Percentiles rank a stretch among this genome's conserved stretches.
Evolutionary conservation across 2,113 vertebrate species (phyloP).

Genomic region (Tringa solitaria): DNA sequence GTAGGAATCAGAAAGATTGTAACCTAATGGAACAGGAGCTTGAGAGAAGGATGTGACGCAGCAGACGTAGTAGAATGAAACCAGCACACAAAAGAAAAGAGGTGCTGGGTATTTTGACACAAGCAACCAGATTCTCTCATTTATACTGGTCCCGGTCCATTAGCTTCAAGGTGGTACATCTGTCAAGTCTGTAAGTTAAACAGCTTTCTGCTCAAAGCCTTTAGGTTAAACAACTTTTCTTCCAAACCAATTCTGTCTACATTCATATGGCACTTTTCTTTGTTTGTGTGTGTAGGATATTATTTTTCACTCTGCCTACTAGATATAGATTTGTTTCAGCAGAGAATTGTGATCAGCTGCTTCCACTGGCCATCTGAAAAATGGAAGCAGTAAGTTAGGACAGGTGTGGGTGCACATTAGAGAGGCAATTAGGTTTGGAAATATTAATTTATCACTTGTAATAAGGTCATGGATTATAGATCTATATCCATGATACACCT

Average conservation of each 20-base stretch:
- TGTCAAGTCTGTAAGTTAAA: neutral
- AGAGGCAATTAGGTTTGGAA: slow-evolving; percentile 69
- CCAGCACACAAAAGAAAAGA: neutral
- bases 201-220: neutral
- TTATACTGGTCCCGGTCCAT: neutral
- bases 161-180: neutral
- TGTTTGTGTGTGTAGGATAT: neutral
- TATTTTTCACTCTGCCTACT: neutral
- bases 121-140: neutral
- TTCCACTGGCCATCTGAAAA: slow-evolving; percentile 57
- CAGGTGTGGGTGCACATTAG: slow-evolving; percentile 71
- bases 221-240: neutral
- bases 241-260: neutral
- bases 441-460: slow-evolving; percentile 69
- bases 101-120: neutral
- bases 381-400: slow-evolving; percentile 43
- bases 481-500: slow-evolving; percentile 46
- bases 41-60: neutral
- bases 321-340: neutral
- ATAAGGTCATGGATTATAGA: slow-evolving; percentile 61
- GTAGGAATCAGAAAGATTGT: neutral
- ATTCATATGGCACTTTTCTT: neutral
- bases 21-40: neutral
- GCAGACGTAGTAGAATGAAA: neutral
- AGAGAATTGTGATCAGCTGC: slow-evolving; percentile 21